Percentiles rank a stretch among this genome's conserved stretches.
These are phyloP conservation scores for Brachionichthys hirsutus DNA, from an alignment of 2,113 vertebrate species.

Conservation along the genomic window DNA sequence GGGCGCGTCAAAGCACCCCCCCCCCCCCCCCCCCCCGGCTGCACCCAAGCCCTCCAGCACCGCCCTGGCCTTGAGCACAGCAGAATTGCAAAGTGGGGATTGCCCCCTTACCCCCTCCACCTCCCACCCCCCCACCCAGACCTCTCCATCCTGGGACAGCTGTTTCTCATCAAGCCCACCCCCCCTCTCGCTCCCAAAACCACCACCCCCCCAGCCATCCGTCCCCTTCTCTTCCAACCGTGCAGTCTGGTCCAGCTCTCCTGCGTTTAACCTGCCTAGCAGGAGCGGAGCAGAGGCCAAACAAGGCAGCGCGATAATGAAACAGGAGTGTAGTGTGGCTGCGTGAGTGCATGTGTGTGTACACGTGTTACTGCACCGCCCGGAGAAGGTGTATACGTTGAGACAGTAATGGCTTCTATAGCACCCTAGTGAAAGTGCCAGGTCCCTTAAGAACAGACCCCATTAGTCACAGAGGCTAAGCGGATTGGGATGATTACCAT, in stretches of 20 bases:
- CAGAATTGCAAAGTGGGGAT: conserved; percentile 65
- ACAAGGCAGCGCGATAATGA: conserved; percentile 88
- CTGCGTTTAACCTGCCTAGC: conserved; percentile 89
- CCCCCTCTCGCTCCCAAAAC: conserved; percentile 27
- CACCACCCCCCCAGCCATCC: conserved; percentile 56
- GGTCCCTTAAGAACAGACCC: conserved; percentile 82
- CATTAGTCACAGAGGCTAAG: conserved; percentile 81
- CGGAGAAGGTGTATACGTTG: conserved; percentile 80
- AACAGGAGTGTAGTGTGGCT: conserved; percentile 83
- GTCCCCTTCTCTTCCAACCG: conserved; percentile 83
- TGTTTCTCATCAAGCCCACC: conserved; percentile 89
- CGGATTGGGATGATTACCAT: conserved; percentile 80
- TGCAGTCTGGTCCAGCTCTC: conserved; percentile 85
- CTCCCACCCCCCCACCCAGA: conserved; percentile 50
- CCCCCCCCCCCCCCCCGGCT: conserved; percentile 57
- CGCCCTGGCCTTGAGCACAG: conserved; percentile 68
- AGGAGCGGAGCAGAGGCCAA: conserved; percentile 87
- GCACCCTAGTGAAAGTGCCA: conserved; percentile 80
- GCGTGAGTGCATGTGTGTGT: conserved; percentile 59
- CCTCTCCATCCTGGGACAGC: conserved; percentile 80
- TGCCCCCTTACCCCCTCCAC: not conserved
- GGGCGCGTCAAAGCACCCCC: conserved; percentile 70
- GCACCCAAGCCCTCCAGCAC: conserved; percentile 39
- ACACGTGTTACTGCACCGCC: conserved; percentile 69
- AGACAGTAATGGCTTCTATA: conserved; percentile 81